phyloP scores from a whole-genome alignment of 2,888 invertebrate species.

The Hydrotaea cyrtoneurina region DNA sequence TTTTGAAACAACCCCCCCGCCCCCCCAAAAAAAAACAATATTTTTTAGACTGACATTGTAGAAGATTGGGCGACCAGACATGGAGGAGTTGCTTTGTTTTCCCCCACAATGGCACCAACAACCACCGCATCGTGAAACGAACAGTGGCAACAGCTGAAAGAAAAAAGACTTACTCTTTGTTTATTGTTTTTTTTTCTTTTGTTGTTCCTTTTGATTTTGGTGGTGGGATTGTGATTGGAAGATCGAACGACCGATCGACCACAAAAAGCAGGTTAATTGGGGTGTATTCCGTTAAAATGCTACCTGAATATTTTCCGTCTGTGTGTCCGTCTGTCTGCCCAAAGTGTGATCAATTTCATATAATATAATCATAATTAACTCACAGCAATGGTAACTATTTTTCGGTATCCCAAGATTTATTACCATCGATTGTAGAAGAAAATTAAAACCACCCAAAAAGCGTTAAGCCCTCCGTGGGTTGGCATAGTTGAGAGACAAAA shows the following conservation, averaged over 20 bases:
- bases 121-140: neutral
- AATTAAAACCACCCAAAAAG: constrained; percentile 7
- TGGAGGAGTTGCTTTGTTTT: constrained; percentile 36
- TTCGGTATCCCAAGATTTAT: constrained; percentile 41
- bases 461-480: constrained; percentile 40
- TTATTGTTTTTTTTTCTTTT: constrained; percentile 37
- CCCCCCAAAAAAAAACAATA: constrained; percentile 23
- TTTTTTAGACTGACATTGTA: constrained; percentile 6
- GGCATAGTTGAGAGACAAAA: constrained; percentile 15
- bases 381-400: neutral
- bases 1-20: constrained; percentile 10
- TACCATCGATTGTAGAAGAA: neutral
- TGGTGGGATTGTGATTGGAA: constrained; percentile 9
- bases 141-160: constrained; percentile 16
- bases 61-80: neutral
- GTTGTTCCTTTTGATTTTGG: constrained; percentile 14
- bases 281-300: constrained; percentile 59
- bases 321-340: neutral
- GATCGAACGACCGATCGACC: neutral
- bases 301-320: constrained; percentile 43
- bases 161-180: constrained; percentile 7
- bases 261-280: constrained; percentile 49
- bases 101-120: neutral
- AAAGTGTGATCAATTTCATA: constrained; percentile 60
- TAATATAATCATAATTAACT: constrained; percentile 56